These are phyloP conservation scores for Microcebus griseorufus DNA, from an alignment of 2,113 vertebrate species.

Conservation along the genomic window DNA sequence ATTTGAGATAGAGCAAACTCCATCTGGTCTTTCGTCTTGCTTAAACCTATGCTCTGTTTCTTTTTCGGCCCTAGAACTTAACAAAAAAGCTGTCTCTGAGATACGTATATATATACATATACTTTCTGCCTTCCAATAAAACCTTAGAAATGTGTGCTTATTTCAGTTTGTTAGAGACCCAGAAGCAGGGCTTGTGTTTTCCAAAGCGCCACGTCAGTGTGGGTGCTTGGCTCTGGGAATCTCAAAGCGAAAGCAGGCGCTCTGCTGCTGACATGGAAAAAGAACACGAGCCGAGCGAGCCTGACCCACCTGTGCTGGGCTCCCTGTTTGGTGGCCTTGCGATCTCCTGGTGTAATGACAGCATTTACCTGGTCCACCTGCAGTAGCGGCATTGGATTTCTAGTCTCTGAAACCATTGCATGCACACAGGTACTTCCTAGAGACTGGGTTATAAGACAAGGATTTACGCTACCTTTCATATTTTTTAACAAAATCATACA, in stretches of 20 bases:
- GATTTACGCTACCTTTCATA: not conserved
- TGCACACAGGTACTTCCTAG: not conserved
- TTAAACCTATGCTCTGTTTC: not conserved
- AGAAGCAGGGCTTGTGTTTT: not conserved
- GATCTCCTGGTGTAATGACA: constrained; percentile 63
- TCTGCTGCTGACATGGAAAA: constrained; percentile 63
- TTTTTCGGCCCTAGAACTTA: not conserved
- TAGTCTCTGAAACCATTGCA: not conserved
- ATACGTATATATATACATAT: too few relatives aligned
- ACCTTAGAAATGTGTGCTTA: not conserved
- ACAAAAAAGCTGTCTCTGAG: not conserved
- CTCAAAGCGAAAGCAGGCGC: not conserved
- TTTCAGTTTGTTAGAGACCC: not conserved
- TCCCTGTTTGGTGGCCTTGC: constrained; percentile 61
- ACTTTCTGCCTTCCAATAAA: not conserved
- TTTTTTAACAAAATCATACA: not conserved
- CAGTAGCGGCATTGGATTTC: not conserved
- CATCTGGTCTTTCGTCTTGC: not conserved
- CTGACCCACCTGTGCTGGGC: not conserved
- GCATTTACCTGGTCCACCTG: constrained; percentile 49
- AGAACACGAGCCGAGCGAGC: constrained; percentile 54
- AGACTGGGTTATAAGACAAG: not conserved
- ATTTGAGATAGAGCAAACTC: not conserved
- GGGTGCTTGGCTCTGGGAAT: not conserved
- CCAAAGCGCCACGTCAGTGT: too few relatives aligned